A percentile compares a stretch with the other conserved stretches of the same genome.
These are phyloP conservation scores for Acyrthosiphon pisum DNA, from an alignment of 1,140 invertebrate genomes.

Conservation along the genomic window DNA sequence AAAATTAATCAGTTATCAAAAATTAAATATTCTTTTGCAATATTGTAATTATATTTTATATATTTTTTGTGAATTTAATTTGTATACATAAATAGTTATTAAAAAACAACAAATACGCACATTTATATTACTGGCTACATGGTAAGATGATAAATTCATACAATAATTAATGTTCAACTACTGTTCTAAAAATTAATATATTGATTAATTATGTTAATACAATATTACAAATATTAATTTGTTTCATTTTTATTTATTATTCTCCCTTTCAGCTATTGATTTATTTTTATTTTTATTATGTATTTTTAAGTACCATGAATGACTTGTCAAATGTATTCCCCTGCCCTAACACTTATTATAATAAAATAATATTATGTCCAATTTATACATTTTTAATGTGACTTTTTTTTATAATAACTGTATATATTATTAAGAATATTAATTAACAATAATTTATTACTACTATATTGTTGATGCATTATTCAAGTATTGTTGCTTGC, in stretches of 20 bases:
- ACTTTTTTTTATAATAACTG: constrained; percentile 32
- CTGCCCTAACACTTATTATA: background rate
- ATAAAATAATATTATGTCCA: constrained; percentile 20
- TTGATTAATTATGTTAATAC: background rate
- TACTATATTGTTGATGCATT: constrained; percentile 39
- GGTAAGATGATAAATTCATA: constrained; percentile 14
- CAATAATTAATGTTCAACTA: constrained; percentile 12
- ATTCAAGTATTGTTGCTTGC: constrained; percentile 1
- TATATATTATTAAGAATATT: constrained; percentile 42
- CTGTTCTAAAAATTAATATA: constrained; percentile 4
- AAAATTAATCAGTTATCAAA: background rate
- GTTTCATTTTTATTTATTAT: background rate
- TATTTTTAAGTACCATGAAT: constrained; percentile 17
- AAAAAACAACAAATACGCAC: constrained; percentile 12
- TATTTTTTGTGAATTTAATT: constrained; percentile 17
- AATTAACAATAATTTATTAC: constrained; percentile 37
- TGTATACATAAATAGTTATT: constrained; percentile 12
- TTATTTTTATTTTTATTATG: background rate
- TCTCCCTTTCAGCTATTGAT: background rate
- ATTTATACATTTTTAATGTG: constrained; percentile 25
- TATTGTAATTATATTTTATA: constrained; percentile 16
- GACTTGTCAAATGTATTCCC: background rate
- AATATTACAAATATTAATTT: background rate
- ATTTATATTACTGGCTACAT: constrained; percentile 3
- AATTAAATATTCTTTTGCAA: background rate